Evolutionary conservation across 2,797 vertebrate species (phyloP).

Genomic region (Euthynnus affinis): DNA sequence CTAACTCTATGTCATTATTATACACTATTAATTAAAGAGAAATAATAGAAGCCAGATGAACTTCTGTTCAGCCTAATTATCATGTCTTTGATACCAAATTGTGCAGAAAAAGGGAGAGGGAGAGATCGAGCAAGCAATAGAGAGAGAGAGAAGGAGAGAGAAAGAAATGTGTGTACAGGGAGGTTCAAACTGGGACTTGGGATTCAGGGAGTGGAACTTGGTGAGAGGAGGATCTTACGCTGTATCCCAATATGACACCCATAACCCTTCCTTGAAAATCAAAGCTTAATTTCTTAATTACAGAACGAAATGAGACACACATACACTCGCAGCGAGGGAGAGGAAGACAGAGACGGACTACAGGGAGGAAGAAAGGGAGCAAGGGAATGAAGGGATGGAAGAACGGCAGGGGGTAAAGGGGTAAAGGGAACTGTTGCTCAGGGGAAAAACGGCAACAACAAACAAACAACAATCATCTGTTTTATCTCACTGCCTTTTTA

Average conservation of each 20-base stretch:
- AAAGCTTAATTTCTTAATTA: slow-evolving; percentile 85
- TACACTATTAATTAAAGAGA: slow-evolving; percentile 86
- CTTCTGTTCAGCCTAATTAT: slow-evolving; percentile 87
- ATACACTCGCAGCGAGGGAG: slow-evolving; percentile 9
- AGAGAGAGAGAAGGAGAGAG: slow-evolving; percentile 3
- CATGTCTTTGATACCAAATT: slow-evolving; percentile 87
- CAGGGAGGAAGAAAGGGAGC: slow-evolving; percentile 39
- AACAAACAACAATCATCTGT: slow-evolving; percentile 82
- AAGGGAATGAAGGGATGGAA: slow-evolving; percentile 57
- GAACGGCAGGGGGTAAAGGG: slow-evolving; percentile 69
- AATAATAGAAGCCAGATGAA: slow-evolving; percentile 86
- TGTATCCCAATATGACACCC: slow-evolving; percentile 76
- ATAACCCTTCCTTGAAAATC: slow-evolving; percentile 81
- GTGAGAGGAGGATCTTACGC: slow-evolving; percentile 65
- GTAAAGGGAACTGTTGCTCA: slow-evolving; percentile 75
- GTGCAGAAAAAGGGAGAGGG: slow-evolving; percentile 66
- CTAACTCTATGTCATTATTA: slow-evolving; percentile 79
- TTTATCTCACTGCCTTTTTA: slow-evolving; percentile 76
- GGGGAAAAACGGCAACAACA: slow-evolving; percentile 77
- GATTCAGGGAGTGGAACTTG: slow-evolving; percentile 68
- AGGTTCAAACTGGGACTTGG: slow-evolving; percentile 72
- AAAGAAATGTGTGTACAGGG: slow-evolving; percentile 38
- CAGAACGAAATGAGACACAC: slow-evolving; percentile 59
- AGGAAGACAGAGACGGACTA: slow-evolving; percentile 61
- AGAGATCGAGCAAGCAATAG: slow-evolving; percentile 6